phyloP scores from a whole-genome alignment of 2,797 vertebrate genomes.

The Kryptopterus vitreolus region DNA sequence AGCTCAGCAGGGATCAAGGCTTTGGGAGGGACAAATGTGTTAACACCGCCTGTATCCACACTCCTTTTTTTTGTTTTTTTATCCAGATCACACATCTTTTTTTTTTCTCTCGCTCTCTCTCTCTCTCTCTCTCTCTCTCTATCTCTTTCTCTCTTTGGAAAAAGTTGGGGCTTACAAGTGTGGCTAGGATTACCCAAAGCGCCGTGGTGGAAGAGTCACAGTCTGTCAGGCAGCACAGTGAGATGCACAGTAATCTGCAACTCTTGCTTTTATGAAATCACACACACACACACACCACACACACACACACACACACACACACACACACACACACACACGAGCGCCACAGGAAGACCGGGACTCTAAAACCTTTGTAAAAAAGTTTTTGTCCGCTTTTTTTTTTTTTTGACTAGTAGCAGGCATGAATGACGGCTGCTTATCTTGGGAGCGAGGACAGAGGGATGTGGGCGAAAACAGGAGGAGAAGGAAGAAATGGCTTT shows the following conservation, averaged over 20 bases:
- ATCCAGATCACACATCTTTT: slow-evolving; percentile 54
- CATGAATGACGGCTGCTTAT: slow-evolving; percentile 57
- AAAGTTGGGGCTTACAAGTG: slow-evolving; percentile 57
- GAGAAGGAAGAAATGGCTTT: slow-evolving; percentile 41
- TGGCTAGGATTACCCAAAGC: slow-evolving; percentile 71
- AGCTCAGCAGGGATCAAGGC: slow-evolving; percentile 30
- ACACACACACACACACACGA: slow-evolving; percentile 48
- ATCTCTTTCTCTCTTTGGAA: slow-evolving; percentile 50
- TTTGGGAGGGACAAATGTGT: slow-evolving; percentile 35
- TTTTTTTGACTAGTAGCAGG: slow-evolving; percentile 59
- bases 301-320: slow-evolving; percentile 48
- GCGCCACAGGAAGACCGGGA: slow-evolving; percentile 3
- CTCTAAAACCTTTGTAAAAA: slow-evolving; percentile 62
- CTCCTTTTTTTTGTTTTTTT: slow-evolving; percentile 55
- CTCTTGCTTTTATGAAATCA: slow-evolving; percentile 73
- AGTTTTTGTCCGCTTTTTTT: slow-evolving; percentile 49
- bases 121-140: not conserved
- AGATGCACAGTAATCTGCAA: slow-evolving; percentile 61
- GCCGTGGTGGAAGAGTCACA: slow-evolving; percentile 73
- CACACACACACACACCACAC: slow-evolving; percentile 37
- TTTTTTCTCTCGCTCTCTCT: slow-evolving; percentile 10
- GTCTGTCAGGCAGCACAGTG: slow-evolving; percentile 72
- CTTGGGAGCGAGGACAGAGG: slow-evolving; percentile 51
- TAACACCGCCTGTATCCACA: slow-evolving; percentile 35
- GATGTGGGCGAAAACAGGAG: slow-evolving; percentile 52